phyloP scores from a whole-genome alignment of 1,140 invertebrate genomes.

The Himalopsyche phryganea region DNA sequence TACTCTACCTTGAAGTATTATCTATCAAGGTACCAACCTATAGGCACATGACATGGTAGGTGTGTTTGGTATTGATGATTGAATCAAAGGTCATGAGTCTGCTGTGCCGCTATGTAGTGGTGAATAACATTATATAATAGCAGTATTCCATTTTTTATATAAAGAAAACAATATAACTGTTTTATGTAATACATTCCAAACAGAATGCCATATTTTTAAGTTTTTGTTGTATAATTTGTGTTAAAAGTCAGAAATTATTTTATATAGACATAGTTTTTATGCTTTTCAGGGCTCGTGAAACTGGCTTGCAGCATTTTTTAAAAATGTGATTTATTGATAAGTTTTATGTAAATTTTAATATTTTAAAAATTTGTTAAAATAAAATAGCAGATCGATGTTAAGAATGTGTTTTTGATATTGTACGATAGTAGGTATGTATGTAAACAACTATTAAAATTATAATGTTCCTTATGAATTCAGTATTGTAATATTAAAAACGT shows the following conservation, averaged over 20 bases:
- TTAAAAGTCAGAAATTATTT: constrained; percentile 4
- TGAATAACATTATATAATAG: too few relatives aligned
- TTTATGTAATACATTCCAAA: constrained; percentile 10
- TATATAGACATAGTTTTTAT: constrained; percentile 16
- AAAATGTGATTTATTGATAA: constrained; percentile 23
- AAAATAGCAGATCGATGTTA: constrained; percentile 1
- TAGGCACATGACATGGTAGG: too few relatives aligned
- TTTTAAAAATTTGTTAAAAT: not conserved
- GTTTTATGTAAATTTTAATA: constrained; percentile 14
- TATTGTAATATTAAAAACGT: constrained; percentile 5
- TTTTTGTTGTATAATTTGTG: constrained; percentile 2
- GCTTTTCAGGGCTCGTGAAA: constrained; percentile 25
- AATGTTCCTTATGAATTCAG: constrained; percentile 6
- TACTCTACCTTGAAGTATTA: too few relatives aligned
- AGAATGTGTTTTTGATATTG: not conserved
- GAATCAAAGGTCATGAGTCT: too few relatives aligned
- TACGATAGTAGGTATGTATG: not conserved
- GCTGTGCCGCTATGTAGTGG: too few relatives aligned
- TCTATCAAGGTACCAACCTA: too few relatives aligned
- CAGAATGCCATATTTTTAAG: constrained; percentile 19
- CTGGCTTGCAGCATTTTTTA: constrained; percentile 22
- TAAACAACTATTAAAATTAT: not conserved
- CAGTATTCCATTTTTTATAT: too few relatives aligned
- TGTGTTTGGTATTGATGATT: too few relatives aligned
- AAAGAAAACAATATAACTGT: too few relatives aligned